Conservation (phyloP, 2,888 invertebrate genomes). For the Erebia ligea region DNA sequence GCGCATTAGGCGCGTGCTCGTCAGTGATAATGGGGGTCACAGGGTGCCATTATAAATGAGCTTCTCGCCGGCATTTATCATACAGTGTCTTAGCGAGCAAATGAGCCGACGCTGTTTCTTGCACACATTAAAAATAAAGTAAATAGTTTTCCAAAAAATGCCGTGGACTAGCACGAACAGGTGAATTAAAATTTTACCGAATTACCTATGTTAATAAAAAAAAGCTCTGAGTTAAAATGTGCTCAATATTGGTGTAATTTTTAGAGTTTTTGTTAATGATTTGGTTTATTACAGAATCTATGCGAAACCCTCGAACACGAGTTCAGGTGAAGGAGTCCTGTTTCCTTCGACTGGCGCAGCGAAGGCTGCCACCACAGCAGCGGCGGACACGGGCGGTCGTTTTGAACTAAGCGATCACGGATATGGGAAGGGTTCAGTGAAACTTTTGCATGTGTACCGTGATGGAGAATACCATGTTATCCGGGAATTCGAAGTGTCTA, state of each 20-base stretch:
- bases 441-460: conserved; percentile 87
- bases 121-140: conserved; percentile 75
- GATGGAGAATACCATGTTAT: conserved; percentile 87
- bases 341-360: conserved; percentile 30
- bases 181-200: conserved; percentile 40
- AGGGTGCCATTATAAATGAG: conserved; percentile 69
- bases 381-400: conserved; percentile 75
- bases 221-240: not conserved
- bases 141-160: conserved; percentile 61
- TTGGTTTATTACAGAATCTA: conserved; percentile 66
- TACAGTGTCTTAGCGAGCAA: conserved; percentile 57
- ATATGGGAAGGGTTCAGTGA: conserved; percentile 90
- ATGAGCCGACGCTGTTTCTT: conserved; percentile 72
- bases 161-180: conserved; percentile 81
- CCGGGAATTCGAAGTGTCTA: conserved; percentile 88
- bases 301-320: conserved; percentile 76
- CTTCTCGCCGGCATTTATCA: conserved; percentile 48
- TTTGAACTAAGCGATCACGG: conserved; percentile 86
- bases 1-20: conserved; percentile 71
- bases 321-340: conserved; percentile 53
- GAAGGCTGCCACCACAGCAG: conserved; percentile 60
- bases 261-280: not conserved
- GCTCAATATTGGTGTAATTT: not conserved
- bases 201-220: not conserved
- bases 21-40: conserved; percentile 69